Evolutionary conservation across 2,797 vertebrate species (phyloP).

Genomic region (Leuciscus waleckii): DNA sequence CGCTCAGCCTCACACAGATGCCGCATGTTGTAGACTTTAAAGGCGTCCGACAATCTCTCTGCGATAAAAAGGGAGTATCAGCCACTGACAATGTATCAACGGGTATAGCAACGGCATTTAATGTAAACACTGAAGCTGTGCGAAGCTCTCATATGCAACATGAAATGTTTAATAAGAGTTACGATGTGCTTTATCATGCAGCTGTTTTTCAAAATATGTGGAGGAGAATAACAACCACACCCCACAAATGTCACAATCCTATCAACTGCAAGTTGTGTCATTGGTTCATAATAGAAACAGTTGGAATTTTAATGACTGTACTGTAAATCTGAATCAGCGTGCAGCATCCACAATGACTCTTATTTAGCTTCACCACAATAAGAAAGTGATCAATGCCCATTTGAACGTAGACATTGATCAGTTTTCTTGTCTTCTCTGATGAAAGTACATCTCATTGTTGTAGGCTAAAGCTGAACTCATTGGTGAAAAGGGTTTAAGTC

Average conservation of each 20-base stretch:
- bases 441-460: conserved; percentile 10
- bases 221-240: conserved; percentile 30
- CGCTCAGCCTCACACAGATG: conserved; percentile 53
- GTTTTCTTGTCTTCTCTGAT: not conserved
- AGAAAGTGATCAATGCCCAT: conserved; percentile 22
- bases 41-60: conserved; percentile 34
- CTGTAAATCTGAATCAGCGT: not conserved
- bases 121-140: conserved; percentile 8
- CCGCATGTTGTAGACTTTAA: conserved; percentile 31
- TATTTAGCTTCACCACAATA: not conserved
- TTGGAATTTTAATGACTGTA: not conserved
- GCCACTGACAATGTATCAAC: conserved; percentile 21
- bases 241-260: conserved; percentile 34
- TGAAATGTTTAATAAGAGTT: conserved; percentile 25
- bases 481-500: not conserved
- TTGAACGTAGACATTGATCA: not conserved
- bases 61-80: conserved; percentile 21
- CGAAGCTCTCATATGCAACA: conserved; percentile 24
- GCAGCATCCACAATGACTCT: not conserved
- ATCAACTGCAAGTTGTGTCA: not conserved
- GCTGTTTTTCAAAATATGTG: conserved; percentile 37
- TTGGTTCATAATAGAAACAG: conserved; percentile 19
- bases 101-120: conserved; percentile 20
- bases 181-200: conserved; percentile 4
- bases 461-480: not conserved